Percentiles rank a stretch among this genome's conserved stretches.
These are phyloP conservation scores for Herminia tarsipennalis DNA, from an alignment of 2,888 invertebrate species.

Conservation along the genomic window DNA sequence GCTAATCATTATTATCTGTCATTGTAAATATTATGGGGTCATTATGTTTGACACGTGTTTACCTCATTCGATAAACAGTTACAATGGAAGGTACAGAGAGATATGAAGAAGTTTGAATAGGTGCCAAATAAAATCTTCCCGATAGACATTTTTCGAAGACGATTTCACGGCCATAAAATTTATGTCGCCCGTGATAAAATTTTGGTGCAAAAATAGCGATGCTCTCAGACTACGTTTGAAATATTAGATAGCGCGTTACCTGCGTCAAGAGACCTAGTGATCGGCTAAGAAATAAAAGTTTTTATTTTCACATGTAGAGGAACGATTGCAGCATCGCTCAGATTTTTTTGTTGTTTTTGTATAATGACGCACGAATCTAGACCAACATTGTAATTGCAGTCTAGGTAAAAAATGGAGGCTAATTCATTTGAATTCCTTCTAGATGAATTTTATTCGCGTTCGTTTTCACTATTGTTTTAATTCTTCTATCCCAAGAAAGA, in stretches of 20 bases:
- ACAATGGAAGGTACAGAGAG: constrained; percentile 55
- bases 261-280: constrained; percentile 28
- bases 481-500: too few relatives aligned
- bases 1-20: constrained; percentile 30
- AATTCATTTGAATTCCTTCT: too few relatives aligned
- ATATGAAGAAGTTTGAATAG: constrained; percentile 67
- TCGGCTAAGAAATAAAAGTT: constrained; percentile 24
- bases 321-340: constrained; percentile 7
- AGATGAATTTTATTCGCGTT: too few relatives aligned
- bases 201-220: constrained; percentile 60
- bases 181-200: constrained; percentile 60
- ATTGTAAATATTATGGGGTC: constrained; percentile 24
- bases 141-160: constrained; percentile 62
- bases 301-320: constrained; percentile 1
- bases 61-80: constrained; percentile 43
- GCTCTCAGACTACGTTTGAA: constrained; percentile 47
- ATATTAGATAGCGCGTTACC: constrained; percentile 37
- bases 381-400: background rate
- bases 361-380: too few relatives aligned
- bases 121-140: constrained; percentile 68
- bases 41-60: constrained; percentile 40
- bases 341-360: background rate
- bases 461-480: too few relatives aligned
- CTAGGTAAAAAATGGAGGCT: too few relatives aligned
- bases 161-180: constrained; percentile 70